Conservation (phyloP, 2,888 invertebrate genomes). For the Amphipoea oculea region DNA sequence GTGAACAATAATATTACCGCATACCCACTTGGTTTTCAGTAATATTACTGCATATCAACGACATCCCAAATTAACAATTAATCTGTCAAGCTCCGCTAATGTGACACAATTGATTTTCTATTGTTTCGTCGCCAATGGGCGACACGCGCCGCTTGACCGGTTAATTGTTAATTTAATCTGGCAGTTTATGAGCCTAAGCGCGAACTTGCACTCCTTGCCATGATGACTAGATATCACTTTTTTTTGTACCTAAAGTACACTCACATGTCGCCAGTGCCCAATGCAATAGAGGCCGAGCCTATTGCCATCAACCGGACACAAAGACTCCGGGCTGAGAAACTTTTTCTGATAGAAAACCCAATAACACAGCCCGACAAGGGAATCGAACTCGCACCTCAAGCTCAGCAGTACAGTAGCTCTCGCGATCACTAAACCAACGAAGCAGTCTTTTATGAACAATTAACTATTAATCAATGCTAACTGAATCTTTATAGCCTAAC, state of each 20-base stretch:
- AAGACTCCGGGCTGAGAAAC: background rate
- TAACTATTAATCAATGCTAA: conserved; percentile 36
- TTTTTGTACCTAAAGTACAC: background rate
- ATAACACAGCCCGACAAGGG: no score
- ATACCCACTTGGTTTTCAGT: no score
- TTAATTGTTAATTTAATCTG: no score
- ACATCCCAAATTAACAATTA: no score
- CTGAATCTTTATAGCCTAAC: conserved; percentile 20
- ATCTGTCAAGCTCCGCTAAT: no score
- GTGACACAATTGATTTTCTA: no score
- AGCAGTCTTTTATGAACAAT: conserved; percentile 26
- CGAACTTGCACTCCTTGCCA: background rate
- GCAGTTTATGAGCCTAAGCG: background rate
- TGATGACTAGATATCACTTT: background rate
- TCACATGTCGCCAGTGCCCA: no score
- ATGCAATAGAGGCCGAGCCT: no score
- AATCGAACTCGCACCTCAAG: background rate
- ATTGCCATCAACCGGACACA: background rate
- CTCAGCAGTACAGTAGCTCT: background rate
- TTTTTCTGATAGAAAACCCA: background rate
- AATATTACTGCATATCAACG: no score
- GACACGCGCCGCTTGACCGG: no score
- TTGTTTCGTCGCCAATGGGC: no score
- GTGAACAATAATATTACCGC: no score
- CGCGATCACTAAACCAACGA: background rate